These are phyloP conservation scores for Cettia cetti DNA, from an alignment of 2,113 vertebrate species.

Conservation along the genomic window DNA sequence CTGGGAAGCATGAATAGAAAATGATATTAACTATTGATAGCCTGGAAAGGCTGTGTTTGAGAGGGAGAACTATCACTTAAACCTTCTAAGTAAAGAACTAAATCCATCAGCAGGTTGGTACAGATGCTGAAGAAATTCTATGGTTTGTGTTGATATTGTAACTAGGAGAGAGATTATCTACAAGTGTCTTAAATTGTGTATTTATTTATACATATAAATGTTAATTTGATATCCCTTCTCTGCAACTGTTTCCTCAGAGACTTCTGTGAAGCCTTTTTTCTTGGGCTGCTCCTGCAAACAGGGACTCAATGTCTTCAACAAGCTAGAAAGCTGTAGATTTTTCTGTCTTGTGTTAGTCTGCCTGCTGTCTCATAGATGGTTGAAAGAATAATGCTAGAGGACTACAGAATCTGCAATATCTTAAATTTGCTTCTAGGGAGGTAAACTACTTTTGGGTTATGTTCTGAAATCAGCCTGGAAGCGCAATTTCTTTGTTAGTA, in stretches of 20 bases:
- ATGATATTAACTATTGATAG: neutral
- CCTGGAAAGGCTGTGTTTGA: neutral
- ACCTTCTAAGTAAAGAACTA: neutral
- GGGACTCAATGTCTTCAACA: neutral
- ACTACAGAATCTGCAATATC: neutral
- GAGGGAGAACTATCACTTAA: neutral
- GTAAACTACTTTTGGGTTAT: neutral
- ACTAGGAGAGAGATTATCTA: neutral
- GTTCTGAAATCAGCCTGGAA: neutral
- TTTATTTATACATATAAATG: neutral
- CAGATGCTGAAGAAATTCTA: neutral
- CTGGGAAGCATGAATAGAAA: neutral
- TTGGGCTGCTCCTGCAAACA: neutral
- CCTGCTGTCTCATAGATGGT: neutral
- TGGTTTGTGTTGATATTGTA: neutral
- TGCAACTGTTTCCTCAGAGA: neutral
- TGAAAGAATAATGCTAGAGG: neutral
- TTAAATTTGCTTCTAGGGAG: neutral
- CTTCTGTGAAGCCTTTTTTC: neutral
- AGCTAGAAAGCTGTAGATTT: neutral
- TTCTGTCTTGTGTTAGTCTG: neutral
- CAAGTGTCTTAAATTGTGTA: neutral
- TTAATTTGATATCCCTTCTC: neutral
- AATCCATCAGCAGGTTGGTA: neutral
- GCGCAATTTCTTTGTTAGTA: neutral